phyloP scores from a whole-genome alignment of 2,888 invertebrate genomes.

The Gerris lacustris region DNA sequence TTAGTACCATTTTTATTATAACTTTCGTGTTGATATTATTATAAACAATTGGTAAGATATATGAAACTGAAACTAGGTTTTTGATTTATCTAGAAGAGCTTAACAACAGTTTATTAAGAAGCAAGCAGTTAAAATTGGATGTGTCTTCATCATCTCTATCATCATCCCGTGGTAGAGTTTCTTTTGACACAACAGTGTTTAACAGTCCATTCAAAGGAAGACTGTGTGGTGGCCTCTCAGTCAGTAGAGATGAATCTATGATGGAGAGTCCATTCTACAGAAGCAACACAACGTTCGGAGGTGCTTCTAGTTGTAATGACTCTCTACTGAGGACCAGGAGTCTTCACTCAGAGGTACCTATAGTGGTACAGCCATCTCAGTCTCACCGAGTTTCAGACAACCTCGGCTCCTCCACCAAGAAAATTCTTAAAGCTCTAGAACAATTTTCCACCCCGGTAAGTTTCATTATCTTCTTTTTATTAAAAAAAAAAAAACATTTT shows the following conservation, averaged over 20 bases:
- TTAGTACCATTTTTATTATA: no score
- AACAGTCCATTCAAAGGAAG: constrained; percentile 9
- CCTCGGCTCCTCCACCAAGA: constrained; percentile 56
- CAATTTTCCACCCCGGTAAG: constrained; percentile 64
- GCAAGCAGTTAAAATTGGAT: background rate
- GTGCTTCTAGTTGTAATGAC: constrained; percentile 45
- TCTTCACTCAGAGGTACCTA: constrained; percentile 19
- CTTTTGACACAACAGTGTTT: constrained; percentile 23
- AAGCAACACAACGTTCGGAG: constrained; percentile 63
- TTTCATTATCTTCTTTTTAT: background rate
- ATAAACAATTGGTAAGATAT: no score
- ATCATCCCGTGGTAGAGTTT: constrained; percentile 10
- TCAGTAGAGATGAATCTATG: background rate
- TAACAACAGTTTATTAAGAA: constrained; percentile 1
- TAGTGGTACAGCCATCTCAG: constrained; percentile 39
- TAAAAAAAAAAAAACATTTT: no score
- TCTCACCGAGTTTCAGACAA: constrained; percentile 11
- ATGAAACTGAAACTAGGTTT: no score
- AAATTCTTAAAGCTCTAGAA: constrained; percentile 67
- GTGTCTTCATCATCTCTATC: background rate
- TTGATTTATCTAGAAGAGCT: background rate
- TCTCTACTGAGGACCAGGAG: constrained; percentile 11
- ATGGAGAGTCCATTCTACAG: constrained; percentile 56
- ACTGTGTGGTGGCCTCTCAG: background rate
- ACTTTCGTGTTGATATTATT: no score